A percentile compares a stretch with the other conserved stretches of the same genome.
phyloP scores from a whole-genome alignment of 2,888 invertebrate genomes.

The Agrotis exclamationis region DNA sequence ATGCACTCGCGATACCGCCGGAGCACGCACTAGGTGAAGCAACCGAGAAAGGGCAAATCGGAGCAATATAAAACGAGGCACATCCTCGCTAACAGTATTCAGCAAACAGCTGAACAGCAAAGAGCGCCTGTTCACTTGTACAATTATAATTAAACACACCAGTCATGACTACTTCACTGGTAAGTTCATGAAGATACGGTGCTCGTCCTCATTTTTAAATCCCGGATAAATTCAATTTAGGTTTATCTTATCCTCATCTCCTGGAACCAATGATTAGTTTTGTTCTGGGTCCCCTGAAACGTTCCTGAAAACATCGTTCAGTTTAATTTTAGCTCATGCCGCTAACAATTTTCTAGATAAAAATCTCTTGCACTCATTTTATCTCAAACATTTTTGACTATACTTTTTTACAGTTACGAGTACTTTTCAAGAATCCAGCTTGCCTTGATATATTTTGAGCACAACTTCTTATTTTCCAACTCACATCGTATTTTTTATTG shows the following conservation, averaged over 20 bases:
- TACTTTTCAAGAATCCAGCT: neutral
- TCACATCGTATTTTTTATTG: conserved; percentile 28
- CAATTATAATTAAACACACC: conserved; percentile 73
- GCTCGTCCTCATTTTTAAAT: neutral
- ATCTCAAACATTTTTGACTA: too few relatives aligned
- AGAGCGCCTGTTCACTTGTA: conserved; percentile 76
- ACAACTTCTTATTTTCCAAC: neutral
- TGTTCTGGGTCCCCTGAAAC: neutral
- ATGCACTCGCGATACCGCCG: conserved; percentile 78
- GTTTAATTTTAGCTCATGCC: neutral
- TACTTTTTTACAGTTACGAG: too few relatives aligned
- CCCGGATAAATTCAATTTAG: neutral
- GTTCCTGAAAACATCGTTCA: neutral
- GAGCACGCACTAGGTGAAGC: conserved; percentile 89
- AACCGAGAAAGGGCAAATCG: conserved; percentile 90
- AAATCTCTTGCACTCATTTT: neutral
- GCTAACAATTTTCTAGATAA: neutral
- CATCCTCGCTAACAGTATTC: conserved; percentile 87
- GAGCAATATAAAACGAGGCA: conserved; percentile 89
- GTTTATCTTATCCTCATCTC: neutral
- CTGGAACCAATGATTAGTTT: neutral
- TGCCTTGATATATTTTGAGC: neutral
- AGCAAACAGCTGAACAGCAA: conserved; percentile 80
- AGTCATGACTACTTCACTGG: conserved; percentile 81
- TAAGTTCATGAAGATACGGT: conserved; percentile 72